Base-by-base conservation (phyloP, 2,113 vertebrate genomes). In the Arvicanthis niloticus region DNA sequence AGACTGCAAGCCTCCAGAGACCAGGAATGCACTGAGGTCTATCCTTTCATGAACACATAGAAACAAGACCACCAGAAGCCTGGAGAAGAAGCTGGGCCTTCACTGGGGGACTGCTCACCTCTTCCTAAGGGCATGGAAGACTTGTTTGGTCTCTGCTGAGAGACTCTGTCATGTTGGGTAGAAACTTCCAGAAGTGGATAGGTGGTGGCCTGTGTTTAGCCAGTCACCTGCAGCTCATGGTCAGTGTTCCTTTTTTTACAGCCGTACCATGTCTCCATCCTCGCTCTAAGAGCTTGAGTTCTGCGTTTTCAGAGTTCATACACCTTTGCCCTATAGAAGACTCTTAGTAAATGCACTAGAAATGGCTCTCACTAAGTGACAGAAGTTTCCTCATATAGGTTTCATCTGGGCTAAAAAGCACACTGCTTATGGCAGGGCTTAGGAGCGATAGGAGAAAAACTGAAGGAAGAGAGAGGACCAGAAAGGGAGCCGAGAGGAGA, bases 21-120 rank as follows among this genome's bases (percentile, higher is more conserved):
- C 76, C 68, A 85, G 84, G 92, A 51, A 91, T 19, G 1, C 88
- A 58, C 62, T 3, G 80, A 90, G 81, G 85, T 60, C 93, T n/a
- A 37, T 40, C 40, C 56, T 40, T 65, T n/a, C 40, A 42, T 80
- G 80, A 91, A 53, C 81, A 45, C 48, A 34, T 76, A 96, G 91
- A 95, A 91, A 92, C 11, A 88, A 94, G 86, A 70, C 81, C 93
- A 42, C n/a, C 84, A 60, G 91, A 93, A 95, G 91, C 45, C 94
- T 70, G 62, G 84, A 96, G 93, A 95, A 97, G 88, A 94, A 94
- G 82, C 80, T 84, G 88, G 93, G 68, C 77, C 80, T 90, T 97
- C 56, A 73, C 51, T 67, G 80, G 67, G 48, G 53, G 29, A 82
- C 96, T 40, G 19, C 58, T 97, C 75, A 84, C 93, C 96, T 97